Base-by-base conservation (phyloP, 2,888 invertebrate species). In the Lobophora halterata region DNA sequence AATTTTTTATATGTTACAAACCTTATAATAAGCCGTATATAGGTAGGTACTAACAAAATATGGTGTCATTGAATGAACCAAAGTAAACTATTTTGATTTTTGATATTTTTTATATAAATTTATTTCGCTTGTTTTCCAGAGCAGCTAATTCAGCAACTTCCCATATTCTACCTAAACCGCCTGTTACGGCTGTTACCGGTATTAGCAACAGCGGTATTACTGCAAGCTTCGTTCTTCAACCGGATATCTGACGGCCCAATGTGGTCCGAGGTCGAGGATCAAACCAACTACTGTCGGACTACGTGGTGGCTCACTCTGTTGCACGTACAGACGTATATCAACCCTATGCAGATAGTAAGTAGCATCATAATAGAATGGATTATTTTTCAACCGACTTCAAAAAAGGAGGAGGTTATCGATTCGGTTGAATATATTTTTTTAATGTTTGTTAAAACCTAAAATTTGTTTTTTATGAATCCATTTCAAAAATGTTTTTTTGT, bases 261-360 rank as follows among this genome's bases (percentile, higher is more conserved):
- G 60, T 61, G 90, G 88, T 4, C 71, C 62, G 2, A 46, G 61
- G 33, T 89, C 66, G 79, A 54, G 11, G 0, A 13, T 1, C 32
- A 54, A 23, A 57, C 58, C 1, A 40, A 61, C 38, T 31, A 21
- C 12, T 62, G 62, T 25, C 42, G 66, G 5, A 27, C 25, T 5
- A 50, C 62, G 30, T 80, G 79, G 79, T 79, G 79, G 79, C 28
- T 61, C 0, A 68, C 77, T 0, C 35, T 79, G 8, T 40, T 79
- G 5, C 63, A 75, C 35, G 46, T 78, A 10, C 78, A 79, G 38
- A 80, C 79, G 39, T 71, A 53, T 21, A 48, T 71, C 1, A 59
- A 60, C 8, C 34, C 55, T 2, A 8, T 3, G 0, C 25, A 45
- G 0, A 53, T 62, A 40, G 76, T 75, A 34, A 46, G 65, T 41